A percentile compares a stretch with the other conserved stretches of the same genome.
Conservation (phyloP, 2,113 vertebrate genomes). For the Emydocephalus ijimae region DNA sequence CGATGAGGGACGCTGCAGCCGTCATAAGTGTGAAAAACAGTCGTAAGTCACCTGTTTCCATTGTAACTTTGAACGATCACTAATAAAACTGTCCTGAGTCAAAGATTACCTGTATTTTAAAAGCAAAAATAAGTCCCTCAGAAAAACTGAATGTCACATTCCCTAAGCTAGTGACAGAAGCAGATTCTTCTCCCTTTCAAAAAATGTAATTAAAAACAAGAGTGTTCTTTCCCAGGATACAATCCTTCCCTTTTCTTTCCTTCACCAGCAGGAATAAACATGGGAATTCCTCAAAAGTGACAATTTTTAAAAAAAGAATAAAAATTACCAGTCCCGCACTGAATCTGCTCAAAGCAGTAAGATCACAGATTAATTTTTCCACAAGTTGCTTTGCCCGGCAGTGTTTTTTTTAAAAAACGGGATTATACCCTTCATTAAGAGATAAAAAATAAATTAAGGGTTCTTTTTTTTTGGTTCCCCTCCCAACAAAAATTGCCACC, state of each 20-base stretch:
- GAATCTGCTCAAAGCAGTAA: neutral
- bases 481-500: slow-evolving; percentile 32
- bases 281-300: slow-evolving; percentile 4
- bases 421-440: slow-evolving; percentile 19
- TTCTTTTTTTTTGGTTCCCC: neutral
- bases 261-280: neutral
- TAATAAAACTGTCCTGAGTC: neutral
- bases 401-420: neutral
- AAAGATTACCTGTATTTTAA: neutral
- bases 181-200: neutral
- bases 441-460: slow-evolving; percentile 40
- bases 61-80: neutral
- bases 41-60: neutral
- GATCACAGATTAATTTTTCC: slow-evolving; percentile 28
- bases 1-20: too few relatives aligned
- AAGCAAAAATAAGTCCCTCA: neutral
- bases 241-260: neutral
- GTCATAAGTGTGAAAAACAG: too few relatives aligned
- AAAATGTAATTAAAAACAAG: neutral
- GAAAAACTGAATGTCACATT: neutral
- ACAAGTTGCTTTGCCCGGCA: slow-evolving; percentile 25
- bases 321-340: neutral
- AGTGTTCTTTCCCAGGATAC: neutral
- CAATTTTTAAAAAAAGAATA: neutral
- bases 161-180: neutral